These are phyloP conservation scores for Plutella xylostella DNA, from an alignment of 2,888 invertebrate genomes.

Conservation along the genomic window DNA sequence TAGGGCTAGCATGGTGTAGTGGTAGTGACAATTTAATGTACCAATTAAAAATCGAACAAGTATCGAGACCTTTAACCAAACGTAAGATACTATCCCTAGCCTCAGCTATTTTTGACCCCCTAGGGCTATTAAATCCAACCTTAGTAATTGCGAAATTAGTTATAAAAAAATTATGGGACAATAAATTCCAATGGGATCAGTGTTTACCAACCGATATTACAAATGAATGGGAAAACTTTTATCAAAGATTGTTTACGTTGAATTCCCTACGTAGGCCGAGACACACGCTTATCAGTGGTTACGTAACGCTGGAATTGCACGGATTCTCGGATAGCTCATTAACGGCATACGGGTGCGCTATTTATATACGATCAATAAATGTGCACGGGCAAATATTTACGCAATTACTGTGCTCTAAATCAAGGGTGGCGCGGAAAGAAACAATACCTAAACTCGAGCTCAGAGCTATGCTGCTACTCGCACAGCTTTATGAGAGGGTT, in stretches of 20 bases:
- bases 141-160: constrained; percentile 8
- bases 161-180: neutral
- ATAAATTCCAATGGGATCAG: constrained; percentile 10
- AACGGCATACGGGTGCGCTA: constrained; percentile 7
- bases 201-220: neutral
- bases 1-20: constrained; percentile 11
- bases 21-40: constrained; percentile 5
- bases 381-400: neutral
- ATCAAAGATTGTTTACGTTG: constrained; percentile 1
- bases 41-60: neutral
- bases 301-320: constrained; percentile 4
- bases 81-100: constrained; percentile 11
- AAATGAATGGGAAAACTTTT: constrained; percentile 8
- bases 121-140: constrained; percentile 10
- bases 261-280: constrained; percentile 7
- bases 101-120: constrained; percentile 11
- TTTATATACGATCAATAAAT: constrained; percentile 7
- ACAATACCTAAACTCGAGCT: constrained; percentile 10
- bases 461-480: neutral
- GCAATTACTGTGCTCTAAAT: constrained; percentile 8
- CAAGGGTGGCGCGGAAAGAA: constrained; percentile 9
- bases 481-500: neutral
- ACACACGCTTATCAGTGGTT: constrained; percentile 1
- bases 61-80: constrained; percentile 6
- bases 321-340: constrained; percentile 9